Evolutionary conservation across 2,113 vertebrate species (phyloP), one percentile per base, ranked within the genome.

Genomic region (Daboia siamensis): DNA sequence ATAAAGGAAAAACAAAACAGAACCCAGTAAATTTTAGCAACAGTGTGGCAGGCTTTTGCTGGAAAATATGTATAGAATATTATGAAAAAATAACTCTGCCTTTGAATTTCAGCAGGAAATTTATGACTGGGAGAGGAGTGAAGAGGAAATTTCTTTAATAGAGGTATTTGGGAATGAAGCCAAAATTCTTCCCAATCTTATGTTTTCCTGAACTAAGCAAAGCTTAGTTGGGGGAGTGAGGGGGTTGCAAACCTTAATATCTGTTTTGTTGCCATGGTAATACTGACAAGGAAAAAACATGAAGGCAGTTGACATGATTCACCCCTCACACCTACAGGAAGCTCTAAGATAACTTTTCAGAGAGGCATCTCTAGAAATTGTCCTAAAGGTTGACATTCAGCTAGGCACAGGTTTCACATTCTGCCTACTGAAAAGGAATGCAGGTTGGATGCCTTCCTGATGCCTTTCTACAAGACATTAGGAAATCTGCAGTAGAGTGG

Each of bases 121-220:
- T 96, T 93, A 93, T 93, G 91, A 96, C 48, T 90, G 8, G 24
- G 44, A 64, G 29, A 88, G 17, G 23, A 24, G 33, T 51, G 17
- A 90, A 94, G 90, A 93, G 87, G 94, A 86, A 52, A 93, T 86
- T 94, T 95, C 51, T 94, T 5, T 91, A 89, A 80, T 88, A 6
- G 86, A 94, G 95, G 17, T 94, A 64, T 94, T 96, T 95, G 93
- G 95, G 90, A 97, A 92, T 39, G 92, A 86, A 94, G 92, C 89
- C 0, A 52, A 91, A 90, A 91, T 90, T 95, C 93, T 94, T 95
- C 51, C 94, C 80, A 64, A 95, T 95, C 86, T 95, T 95, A 90
- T 91, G 86, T 61, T 96, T 96, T 91, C 91, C 92, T 94, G 84
- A 91, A 92, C 84, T 84, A 92, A 95, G 20, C 64, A n/a, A 89